Base-by-base conservation (phyloP, 2,113 vertebrate genomes). In the Dasyornis broadbenti region DNA sequence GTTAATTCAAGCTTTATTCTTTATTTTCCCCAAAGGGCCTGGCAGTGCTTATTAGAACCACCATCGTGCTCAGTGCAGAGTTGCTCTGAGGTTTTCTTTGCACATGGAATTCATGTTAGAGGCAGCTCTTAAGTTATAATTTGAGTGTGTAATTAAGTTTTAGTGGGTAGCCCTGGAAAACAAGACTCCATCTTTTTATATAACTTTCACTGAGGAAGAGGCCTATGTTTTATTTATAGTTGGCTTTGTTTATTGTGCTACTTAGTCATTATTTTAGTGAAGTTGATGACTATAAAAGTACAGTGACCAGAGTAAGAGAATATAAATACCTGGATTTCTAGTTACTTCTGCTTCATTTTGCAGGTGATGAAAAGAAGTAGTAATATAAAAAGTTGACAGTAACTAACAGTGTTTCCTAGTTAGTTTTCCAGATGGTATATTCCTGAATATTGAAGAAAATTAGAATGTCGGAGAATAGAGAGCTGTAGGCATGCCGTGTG, bases 121-220 rank as follows among this genome's bases (percentile, higher is more conserved):
- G 57, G 86, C 53, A 78, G n/a, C 49, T 71, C 57, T 86, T 39
- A 49, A 53, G 61, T 82, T 95, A 40, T 84, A 86, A 83, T 83
- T 92, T 86, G 69, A 86, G 56, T 37, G 42, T 63, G 76, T 73
- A 64, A 87, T 91, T 84, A 87, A 91, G 82, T 91, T 95, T 91
- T 72, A 85, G 73, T 72, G 63, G 78, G 35, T 72, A 80, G 70
- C 37, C 45, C 65, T 94, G 92, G 80, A 91, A 94, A 91, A 81
- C 39, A 84, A 65, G 70, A 26, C 45, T 89, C 11, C 33, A 61
- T 64, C 26, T 81, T 90, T 80, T 76, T 52, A 35, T 59, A 10
- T 40, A 68, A 64, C n/a, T 84, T 89, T 40, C 45, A 56, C 49
- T 2, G 11, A 78, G 35, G 61, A 85, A 75, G 23, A 79, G 17